Base-by-base conservation (phyloP, 2,888 invertebrate species). In the Drosophila quinaria region DNA sequence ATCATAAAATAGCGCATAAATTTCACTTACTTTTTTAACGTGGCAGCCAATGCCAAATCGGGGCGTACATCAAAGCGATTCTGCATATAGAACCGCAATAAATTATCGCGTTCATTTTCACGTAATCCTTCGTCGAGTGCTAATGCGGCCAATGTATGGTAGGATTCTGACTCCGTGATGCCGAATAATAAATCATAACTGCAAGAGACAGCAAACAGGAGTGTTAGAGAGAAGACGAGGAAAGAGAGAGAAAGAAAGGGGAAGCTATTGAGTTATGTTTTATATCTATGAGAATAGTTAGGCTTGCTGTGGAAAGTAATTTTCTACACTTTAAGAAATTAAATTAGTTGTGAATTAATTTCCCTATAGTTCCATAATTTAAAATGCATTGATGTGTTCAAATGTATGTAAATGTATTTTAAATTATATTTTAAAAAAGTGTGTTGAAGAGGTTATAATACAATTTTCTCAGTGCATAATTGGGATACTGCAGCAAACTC, bases 101-200 rank as follows among this genome's bases (percentile, higher is more conserved):
- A 95, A 71, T 95, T 95, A 89, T 97, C 96, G 70, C 96, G 94
- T 87, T 97, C 96, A 74, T 95, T 95, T 90, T 96, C 96, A 71
- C 95, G 91, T 90, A 97, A 94, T 15, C 97, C 97, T 74, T 96
- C 95, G 65, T 95, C 94, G 25, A 97, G 92, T 72, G 95, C 96
- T 82, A 86, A 86, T 15, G 95, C 95, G 58, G 95, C 95, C 76
- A 97, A 94, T 71, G 96, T 94, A 90, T 97, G 95, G 91, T 96
- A 96, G 84, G 96, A 96, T 91, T 97, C 97, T 77, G 95, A 93
- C 92, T 97, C 96, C 17, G 97, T 96, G 60, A 97, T 95, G 22
- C 98, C 98, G 89, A 96, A 96, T 92, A 98, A 94, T 77, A 98
- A 93, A 92, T 98, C 97, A 92, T 96, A 97, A 86, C 97, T 97